Evolutionary conservation across 2,888 invertebrate genomes (phyloP).

Genomic region (Choristoneura rosaceana): DNA sequence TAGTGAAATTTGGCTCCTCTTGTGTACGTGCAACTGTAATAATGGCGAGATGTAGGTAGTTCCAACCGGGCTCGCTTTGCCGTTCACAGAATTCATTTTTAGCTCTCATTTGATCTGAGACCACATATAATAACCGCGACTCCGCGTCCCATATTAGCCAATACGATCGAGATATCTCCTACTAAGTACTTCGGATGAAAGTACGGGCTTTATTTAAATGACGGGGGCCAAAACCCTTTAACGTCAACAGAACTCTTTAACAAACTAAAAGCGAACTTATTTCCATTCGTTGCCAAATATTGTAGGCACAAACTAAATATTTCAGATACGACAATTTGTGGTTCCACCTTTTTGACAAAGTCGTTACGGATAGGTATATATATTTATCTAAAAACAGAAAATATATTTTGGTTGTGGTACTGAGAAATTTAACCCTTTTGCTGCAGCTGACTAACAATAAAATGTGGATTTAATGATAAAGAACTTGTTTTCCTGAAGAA

Average conservation of each 20-base stretch:
- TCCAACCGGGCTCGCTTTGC: too few species aligned
- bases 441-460: neutral
- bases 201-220: neutral
- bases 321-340: too few species aligned
- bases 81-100: too few species aligned
- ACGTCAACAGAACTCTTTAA: neutral
- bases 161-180: neutral
- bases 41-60: too few species aligned
- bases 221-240: neutral
- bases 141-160: too few species aligned
- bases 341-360: neutral
- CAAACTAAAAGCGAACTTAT: slow-evolving; percentile 11
- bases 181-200: neutral
- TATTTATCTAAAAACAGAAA: neutral
- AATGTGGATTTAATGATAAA: too few species aligned
- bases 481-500: too few species aligned
- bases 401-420: neutral
- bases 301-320: neutral
- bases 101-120: too few species aligned
- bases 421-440: neutral
- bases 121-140: too few species aligned
- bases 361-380: neutral
- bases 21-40: too few species aligned
- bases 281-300: slow-evolving; percentile 17
- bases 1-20: too few species aligned